phyloP scores from a whole-genome alignment of 2,888 invertebrate species.

The Quadroppia sp. region DNA sequence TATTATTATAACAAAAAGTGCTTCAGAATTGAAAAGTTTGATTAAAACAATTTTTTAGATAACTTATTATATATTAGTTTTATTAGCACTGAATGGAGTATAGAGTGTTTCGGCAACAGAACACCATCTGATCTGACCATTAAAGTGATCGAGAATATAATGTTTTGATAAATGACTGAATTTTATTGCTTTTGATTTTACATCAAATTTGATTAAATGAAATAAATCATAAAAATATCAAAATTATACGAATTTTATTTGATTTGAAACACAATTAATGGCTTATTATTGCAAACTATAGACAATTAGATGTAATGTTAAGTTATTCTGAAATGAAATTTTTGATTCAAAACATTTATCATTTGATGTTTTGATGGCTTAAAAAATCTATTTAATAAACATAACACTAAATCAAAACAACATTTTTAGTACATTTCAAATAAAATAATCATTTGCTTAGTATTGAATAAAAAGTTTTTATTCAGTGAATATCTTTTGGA shows the following conservation, averaged over 20 bases:
- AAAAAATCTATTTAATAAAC: no score
- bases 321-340: no score
- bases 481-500: no score
- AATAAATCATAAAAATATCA: constrained; percentile 20
- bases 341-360: no score
- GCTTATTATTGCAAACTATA: not conserved
- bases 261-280: not conserved
- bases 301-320: not conserved
- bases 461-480: no score
- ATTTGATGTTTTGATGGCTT: no score
- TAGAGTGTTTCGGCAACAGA: not conserved
- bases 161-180: constrained; percentile 6
- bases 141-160: not conserved
- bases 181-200: constrained; percentile 3
- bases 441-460: no score
- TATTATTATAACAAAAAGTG: not conserved
- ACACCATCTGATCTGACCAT: not conserved
- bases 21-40: constrained; percentile 9
- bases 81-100: no score
- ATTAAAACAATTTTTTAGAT: not conserved
- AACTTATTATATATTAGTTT: constrained; percentile 5
- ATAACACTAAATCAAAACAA: no score
- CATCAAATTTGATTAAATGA: not conserved
- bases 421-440: no score
- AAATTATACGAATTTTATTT: not conserved